These are phyloP conservation scores for Lasius platythorax DNA, from an alignment of 2,888 invertebrate species.

Conservation along the genomic window DNA sequence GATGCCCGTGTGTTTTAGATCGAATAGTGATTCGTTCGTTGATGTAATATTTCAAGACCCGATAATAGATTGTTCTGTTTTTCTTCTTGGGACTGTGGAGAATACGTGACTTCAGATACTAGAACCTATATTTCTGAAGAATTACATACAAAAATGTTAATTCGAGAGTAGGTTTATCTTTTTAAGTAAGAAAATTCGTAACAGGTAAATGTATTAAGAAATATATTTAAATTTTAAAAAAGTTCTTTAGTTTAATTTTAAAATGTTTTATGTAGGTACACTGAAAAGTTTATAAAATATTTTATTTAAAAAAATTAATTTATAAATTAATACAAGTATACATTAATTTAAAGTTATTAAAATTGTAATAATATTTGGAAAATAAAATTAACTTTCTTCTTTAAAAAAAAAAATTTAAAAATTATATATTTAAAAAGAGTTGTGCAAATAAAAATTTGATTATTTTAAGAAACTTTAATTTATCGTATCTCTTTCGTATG, in stretches of 20 bases:
- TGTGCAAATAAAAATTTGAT: neutral
- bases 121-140: neutral
- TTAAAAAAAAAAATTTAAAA: neutral
- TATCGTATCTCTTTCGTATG: neutral
- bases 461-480: neutral
- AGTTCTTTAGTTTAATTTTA: neutral
- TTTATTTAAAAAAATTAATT: too few species aligned
- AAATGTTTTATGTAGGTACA: neutral
- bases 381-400: neutral
- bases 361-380: neutral
- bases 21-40: conserved; percentile 33
- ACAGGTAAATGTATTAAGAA: neutral
- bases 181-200: neutral
- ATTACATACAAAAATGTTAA: neutral
- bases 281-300: too few species aligned
- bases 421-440: neutral
- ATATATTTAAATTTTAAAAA: neutral
- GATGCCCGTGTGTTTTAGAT: conserved; percentile 31
- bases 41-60: conserved; percentile 34
- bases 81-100: conserved; percentile 25
- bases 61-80: conserved; percentile 44
- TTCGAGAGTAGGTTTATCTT: neutral
- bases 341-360: neutral
- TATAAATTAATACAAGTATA: neutral
- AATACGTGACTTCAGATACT: conserved; percentile 18